Evolutionary conservation across 2,888 invertebrate species (phyloP).

Genomic region (Lithosia quadra): DNA sequence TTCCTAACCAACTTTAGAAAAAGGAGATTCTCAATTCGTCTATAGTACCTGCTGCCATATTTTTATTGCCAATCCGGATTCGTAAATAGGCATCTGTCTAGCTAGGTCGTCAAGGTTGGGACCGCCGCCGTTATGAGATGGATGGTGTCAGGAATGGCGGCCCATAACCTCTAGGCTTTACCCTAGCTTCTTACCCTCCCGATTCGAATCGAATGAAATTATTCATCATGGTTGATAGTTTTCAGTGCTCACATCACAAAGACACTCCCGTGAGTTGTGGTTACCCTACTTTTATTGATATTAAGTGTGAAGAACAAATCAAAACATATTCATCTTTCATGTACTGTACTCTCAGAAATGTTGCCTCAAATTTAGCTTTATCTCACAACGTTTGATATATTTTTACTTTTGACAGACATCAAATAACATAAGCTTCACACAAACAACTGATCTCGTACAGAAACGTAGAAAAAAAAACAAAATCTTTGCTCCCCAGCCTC

Average conservation of each 20-base stretch:
- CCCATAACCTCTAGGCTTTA: too few species aligned
- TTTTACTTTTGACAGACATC: slow-evolving; percentile 1
- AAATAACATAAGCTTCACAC: background rate
- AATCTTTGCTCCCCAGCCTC: slow-evolving; percentile 11
- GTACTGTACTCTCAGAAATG: background rate
- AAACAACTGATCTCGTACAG: background rate
- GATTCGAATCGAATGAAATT: too few species aligned
- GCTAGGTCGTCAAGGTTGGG: too few species aligned
- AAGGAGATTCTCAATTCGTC: background rate
- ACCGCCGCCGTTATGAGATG: too few species aligned
- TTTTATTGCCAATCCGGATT: too few species aligned
- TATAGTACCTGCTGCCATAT: background rate
- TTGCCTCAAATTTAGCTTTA: background rate
- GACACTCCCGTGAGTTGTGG: too few species aligned
- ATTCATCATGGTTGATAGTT: too few species aligned
- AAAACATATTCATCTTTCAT: background rate
- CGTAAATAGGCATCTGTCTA: too few species aligned
- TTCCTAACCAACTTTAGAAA: background rate
- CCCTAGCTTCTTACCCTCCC: too few species aligned
- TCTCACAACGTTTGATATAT: background rate
- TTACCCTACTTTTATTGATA: too few species aligned
- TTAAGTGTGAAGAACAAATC: background rate
- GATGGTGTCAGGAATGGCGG: too few species aligned
- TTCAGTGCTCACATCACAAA: too few species aligned
- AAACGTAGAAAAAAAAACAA: slow-evolving; percentile 6